Conservation (phyloP, 2,797 vertebrate genomes). For the Phalanger gymnotis region DNA sequence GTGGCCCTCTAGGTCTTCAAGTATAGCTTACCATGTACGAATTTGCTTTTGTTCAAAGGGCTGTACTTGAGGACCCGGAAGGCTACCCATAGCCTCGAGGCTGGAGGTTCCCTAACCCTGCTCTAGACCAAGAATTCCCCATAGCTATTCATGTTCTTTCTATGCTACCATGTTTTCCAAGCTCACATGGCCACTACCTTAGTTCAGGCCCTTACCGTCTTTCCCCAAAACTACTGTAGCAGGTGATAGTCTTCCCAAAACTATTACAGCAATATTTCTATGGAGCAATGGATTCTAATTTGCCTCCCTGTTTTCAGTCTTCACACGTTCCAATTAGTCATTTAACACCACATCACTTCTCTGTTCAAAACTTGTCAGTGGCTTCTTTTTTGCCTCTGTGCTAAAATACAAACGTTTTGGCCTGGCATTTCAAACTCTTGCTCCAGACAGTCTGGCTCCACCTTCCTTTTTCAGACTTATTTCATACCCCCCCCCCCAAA, state of each 20-base stretch:
- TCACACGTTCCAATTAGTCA: neutral
- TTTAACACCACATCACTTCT: neutral
- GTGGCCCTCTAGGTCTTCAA: too few relatives aligned
- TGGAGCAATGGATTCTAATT: neutral
- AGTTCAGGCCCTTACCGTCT: neutral
- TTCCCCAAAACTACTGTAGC: neutral
- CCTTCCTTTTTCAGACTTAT: neutral
- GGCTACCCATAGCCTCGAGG: too few relatives aligned
- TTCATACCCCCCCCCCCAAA: neutral
- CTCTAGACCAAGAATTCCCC: neutral
- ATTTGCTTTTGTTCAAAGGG: too few relatives aligned
- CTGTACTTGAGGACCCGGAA: too few relatives aligned
- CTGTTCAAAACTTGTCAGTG: neutral
- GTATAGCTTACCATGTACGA: too few relatives aligned
- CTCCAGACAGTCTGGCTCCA: neutral
- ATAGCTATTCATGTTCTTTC: neutral
- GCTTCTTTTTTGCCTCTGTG: neutral
- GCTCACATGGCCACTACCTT: neutral
- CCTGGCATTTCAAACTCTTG: neutral
- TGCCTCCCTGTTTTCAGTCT: neutral
- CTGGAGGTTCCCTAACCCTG: too few relatives aligned
- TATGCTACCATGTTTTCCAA: neutral
- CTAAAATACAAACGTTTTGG: neutral
- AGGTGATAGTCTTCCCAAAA: neutral
- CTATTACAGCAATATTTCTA: neutral